Conservation (phyloP, 2,797 vertebrate genomes). For the Pangasius macronema region DNA sequence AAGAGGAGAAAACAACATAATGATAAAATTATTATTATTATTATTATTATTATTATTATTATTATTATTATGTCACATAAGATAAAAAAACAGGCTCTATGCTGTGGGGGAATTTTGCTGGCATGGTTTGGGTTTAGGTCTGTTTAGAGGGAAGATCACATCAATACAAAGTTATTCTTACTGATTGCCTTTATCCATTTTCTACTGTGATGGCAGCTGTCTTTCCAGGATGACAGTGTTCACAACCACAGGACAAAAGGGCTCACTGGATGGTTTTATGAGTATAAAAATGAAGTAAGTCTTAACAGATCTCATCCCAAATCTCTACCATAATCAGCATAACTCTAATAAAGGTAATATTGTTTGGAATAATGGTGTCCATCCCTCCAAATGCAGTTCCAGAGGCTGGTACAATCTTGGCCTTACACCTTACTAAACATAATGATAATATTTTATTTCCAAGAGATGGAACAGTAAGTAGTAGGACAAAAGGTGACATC, state of each 20-base stretch:
- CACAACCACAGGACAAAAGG: background rate
- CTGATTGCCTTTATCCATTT: background rate
- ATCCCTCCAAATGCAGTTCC: background rate
- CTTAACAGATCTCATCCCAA: background rate
- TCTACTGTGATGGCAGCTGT: background rate
- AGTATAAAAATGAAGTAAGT: background rate
- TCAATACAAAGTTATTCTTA: background rate
- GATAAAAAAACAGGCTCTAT: background rate
- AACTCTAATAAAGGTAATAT: background rate
- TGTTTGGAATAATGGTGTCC: background rate
- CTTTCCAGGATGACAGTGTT: background rate
- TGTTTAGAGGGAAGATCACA: background rate
- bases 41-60: background rate
- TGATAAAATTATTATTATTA: background rate
- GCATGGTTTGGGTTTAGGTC: background rate
- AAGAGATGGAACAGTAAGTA: background rate
- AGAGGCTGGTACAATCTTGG: background rate
- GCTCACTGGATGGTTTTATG: background rate
- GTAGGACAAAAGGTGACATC: background rate
- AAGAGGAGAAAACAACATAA: slow-evolving; percentile 5
- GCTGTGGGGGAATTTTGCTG: background rate
- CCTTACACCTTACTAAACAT: background rate
- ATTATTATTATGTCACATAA: slow-evolving; percentile 6
- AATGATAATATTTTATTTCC: background rate
- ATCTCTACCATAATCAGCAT: background rate